A percentile compares a stretch with the other conserved stretches of the same genome.
These are phyloP conservation scores for Schizopygopsis pylzovi DNA, from an alignment of 2,797 vertebrate genomes.

Conservation along the genomic window DNA sequence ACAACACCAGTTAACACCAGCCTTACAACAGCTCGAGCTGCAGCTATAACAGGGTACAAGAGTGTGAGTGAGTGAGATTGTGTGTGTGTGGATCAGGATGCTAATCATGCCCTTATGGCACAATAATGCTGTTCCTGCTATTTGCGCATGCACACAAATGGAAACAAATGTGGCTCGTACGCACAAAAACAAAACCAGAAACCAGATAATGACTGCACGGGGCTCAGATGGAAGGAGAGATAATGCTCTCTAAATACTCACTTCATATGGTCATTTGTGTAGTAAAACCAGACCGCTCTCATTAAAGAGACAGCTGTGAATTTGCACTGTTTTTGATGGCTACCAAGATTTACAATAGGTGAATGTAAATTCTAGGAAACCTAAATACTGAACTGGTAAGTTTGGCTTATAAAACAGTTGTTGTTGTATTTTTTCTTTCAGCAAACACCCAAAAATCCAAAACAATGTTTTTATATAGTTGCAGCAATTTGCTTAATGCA, in stretches of 20 bases:
- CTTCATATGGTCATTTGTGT: conserved; percentile 25
- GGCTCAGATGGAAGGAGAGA: conserved; percentile 47
- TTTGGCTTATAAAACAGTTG: neutral
- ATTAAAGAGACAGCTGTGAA: conserved; percentile 6
- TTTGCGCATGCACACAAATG: conserved; percentile 47
- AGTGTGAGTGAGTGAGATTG: neutral
- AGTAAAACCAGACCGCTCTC: conserved; percentile 29
- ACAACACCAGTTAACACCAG: neutral
- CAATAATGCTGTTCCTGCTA: neutral
- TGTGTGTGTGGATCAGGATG: neutral
- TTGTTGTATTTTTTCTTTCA: neutral
- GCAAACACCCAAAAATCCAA: neutral
- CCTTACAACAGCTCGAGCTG: neutral
- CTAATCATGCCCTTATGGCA: conserved; percentile 36
- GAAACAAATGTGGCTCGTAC: conserved; percentile 31
- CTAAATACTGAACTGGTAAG: neutral
- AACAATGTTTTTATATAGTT: neutral
- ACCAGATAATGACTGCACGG: conserved; percentile 9
- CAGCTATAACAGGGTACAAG: conserved; percentile 1
- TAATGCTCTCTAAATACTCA: conserved; percentile 40
- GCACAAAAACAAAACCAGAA: conserved; percentile 51
- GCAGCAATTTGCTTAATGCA: neutral
- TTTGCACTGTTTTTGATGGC: conserved; percentile 20
- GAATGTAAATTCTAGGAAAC: neutral
- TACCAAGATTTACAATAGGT: neutral